These are phyloP conservation scores for Eriosoma lanigerum DNA, from an alignment of 1,140 invertebrate genomes.

Conservation along the genomic window DNA sequence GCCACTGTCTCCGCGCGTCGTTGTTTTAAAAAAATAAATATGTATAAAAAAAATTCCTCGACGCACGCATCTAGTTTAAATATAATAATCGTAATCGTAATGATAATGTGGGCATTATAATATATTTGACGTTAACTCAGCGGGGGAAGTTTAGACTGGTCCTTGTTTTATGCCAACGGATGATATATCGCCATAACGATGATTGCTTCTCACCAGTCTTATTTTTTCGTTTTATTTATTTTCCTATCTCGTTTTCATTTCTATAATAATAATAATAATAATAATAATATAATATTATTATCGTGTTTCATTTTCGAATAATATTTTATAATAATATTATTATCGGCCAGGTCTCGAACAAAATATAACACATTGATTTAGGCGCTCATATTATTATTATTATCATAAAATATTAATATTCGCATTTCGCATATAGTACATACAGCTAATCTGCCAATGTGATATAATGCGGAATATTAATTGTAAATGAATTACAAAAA, in stretches of 20 bases:
- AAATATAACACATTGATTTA: slow-evolving; percentile 15
- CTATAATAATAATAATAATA: too few species aligned
- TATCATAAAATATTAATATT: too few species aligned
- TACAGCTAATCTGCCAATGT: too few species aligned
- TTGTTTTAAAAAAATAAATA: too few species aligned
- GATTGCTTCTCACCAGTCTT: slow-evolving; percentile 51
- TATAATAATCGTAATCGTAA: slow-evolving; percentile 44
- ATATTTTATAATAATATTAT: neutral
- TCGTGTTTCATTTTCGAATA: slow-evolving; percentile 12
- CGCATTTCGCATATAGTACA: too few species aligned
- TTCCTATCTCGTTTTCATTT: slow-evolving; percentile 13
- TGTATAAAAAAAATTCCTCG: slow-evolving; percentile 1
- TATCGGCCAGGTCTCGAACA: neutral
- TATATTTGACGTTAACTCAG: slow-evolving; percentile 50
- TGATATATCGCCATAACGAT: slow-evolving; percentile 50
- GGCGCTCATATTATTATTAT: neutral
- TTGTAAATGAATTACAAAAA: too few species aligned
- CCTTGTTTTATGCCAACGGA: slow-evolving; percentile 51
- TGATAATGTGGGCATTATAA: slow-evolving; percentile 51
- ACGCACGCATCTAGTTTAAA: slow-evolving; percentile 34
- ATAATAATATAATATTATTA: too few species aligned
- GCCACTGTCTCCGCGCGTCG: neutral
- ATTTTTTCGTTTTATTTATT: slow-evolving; percentile 50
- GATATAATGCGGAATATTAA: too few species aligned
- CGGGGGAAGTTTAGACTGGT: slow-evolving; percentile 50